Evolutionary conservation across 2,888 invertebrate species (phyloP), one percentile per base, ranked within the genome.

Genomic region (Serrognathus titanus): DNA sequence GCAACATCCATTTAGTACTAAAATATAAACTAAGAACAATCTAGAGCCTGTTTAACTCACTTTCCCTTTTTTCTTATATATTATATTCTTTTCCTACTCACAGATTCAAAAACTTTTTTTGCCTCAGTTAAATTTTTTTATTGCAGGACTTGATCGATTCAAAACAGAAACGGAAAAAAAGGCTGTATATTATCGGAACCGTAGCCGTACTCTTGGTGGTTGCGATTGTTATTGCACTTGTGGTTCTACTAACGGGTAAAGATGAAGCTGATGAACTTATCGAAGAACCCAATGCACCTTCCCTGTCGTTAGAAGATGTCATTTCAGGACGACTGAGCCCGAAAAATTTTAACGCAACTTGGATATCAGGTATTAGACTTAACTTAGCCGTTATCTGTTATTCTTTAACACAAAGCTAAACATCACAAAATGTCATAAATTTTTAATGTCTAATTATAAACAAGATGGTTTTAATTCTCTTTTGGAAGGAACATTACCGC

Each of bases 301-400:
- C 79, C 60, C 79, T 87, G 64, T 81, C 81, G 52, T 79, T 93
- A 58, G 87, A 89, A 58, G 90, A 91, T 66, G 82, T 92, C 65
- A 82, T 93, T 12, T 81, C 80, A 38, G 89, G 90, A 47, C 83
- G 81, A 58, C 84, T 87, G 60, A 77, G 83, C 10, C 81, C 90
- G 0, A 81, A 81, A 58, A 79, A 83, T 41, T 92, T 92, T 75
- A 92, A 92, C 75, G 92, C 88, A 51, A 85, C 88, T 47, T 94
- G 93, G 92, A 80, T 90, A 55, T 84, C 87, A 73, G 90, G 91
- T 90, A 78, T 31, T 5, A 31, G 6, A 20, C 2, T 20, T 20
- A 16, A 16, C 16, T 31, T 3, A 6, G 7, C 7, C 24, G 4
- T 31, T 7, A 6, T 31, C 24, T 31, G 6, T 6, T 6, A 31